phyloP scores from a whole-genome alignment of 2,113 vertebrate genomes.

The Oostethus manadensis region DNA sequence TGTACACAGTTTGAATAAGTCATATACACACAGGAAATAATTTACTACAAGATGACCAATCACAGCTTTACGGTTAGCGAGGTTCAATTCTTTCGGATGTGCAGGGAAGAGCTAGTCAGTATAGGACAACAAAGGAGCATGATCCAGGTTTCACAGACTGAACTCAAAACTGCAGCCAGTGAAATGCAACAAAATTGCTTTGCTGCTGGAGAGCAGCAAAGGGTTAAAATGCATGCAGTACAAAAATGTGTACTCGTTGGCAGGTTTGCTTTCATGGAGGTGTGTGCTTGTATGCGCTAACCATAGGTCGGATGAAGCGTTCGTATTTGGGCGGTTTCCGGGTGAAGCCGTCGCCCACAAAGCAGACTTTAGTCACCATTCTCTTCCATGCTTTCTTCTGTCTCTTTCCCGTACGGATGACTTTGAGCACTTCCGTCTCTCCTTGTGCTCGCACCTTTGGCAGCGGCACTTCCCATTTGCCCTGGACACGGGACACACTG shows the following conservation, averaged over 20 bases:
- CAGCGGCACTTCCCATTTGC: constrained; percentile 96
- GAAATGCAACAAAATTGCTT: no score
- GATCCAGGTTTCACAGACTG: no score
- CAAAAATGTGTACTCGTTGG: neutral
- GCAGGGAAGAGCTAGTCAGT: no score
- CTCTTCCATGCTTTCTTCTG: constrained; percentile 99
- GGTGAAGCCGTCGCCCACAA: constrained; percentile 96
- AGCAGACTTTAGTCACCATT: constrained; percentile 98
- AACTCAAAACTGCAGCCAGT: no score
- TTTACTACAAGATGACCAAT: no score
- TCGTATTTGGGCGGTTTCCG: constrained; percentile 97
- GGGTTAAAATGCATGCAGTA: neutral
- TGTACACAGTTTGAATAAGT: no score
- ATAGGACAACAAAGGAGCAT: no score
- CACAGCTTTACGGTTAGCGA: no score
- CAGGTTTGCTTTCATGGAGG: neutral
- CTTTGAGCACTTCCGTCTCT: constrained; percentile 95
- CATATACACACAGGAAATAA: no score
- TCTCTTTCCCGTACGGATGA: constrained; percentile 91
- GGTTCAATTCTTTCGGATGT: no score
- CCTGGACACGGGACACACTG: constrained; percentile 59
- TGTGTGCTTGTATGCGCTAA: constrained; percentile 47
- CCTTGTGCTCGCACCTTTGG: constrained; percentile 96
- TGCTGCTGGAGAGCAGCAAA: neutral
- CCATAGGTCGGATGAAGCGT: constrained; percentile 97